Conservation (phyloP, 2,113 vertebrate species). For the Atrichornis clamosus region DNA sequence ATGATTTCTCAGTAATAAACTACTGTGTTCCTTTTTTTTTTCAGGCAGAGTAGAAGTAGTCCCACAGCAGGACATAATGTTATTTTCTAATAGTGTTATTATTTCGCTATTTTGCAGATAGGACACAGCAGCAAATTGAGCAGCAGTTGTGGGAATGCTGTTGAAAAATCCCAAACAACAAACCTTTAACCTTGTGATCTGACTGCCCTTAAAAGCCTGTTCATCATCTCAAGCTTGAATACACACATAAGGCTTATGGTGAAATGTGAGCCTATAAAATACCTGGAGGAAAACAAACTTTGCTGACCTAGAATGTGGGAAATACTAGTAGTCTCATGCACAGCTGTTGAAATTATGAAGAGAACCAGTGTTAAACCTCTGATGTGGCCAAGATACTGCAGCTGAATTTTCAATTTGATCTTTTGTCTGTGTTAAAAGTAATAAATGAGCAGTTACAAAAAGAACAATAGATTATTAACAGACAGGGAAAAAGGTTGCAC, state of each 20-base stretch:
- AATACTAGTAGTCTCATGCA: not conserved
- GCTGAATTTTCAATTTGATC: not conserved
- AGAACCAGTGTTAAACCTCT: not conserved
- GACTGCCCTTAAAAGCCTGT: not conserved
- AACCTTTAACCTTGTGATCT: not conserved
- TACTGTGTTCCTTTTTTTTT: not conserved
- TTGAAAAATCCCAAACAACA: not conserved
- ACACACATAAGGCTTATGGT: not conserved
- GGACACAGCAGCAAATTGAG: not conserved
- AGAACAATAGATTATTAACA: not conserved
- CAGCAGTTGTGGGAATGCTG: not conserved
- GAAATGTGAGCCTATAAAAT: not conserved
- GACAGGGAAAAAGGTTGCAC: not conserved
- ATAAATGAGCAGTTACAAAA: not conserved
- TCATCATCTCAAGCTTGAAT: not conserved
- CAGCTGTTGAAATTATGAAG: not conserved
- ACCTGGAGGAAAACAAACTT: not conserved
- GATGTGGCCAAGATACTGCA: not conserved
- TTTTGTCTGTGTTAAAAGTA: not conserved
- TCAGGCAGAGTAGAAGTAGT: not conserved
- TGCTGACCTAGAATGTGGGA: not conserved
- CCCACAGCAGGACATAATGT: not conserved
- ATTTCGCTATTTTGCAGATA: not conserved
- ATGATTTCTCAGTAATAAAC: not conserved
- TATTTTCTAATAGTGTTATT: not conserved